Evolutionary conservation across 2,113 vertebrate species (phyloP), one percentile per base, ranked within the genome.

Genomic region (Notothenia rossii): DNA sequence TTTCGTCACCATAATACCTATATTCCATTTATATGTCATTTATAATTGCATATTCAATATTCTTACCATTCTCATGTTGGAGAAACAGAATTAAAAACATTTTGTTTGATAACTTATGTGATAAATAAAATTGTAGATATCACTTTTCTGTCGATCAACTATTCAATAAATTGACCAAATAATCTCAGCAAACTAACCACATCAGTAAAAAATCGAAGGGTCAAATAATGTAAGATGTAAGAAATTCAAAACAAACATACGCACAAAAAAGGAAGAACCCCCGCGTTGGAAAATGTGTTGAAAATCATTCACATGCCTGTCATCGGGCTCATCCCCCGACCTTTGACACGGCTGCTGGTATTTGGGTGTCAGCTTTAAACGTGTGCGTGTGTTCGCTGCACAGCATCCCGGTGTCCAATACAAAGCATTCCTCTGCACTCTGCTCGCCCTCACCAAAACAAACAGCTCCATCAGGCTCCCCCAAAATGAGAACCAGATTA

Each of bases 401-500:
- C 71, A 54, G 81, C 72, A 77, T 85, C 81, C 82, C 59, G 36
- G 72, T 85, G 84, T 84, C 83, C 83, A 77, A 84, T 86, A 87
- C 73, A 87, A 85, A 89, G 83, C 89, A 87, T 91, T 93, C 91
- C 87, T 90, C 80, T 20, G 72, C 79, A 67, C 89, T 88, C 82
- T 78, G 86, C 81, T 86, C 79, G 56, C 73, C 60, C 88, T 87
- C 89, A 88, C 83, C 88, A 93, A 93, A 93, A 92, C 90, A 91
- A 93, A 94, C 88, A 85, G 67, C 86, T 89, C 87, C 88, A 86
- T 86, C 87, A 88, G 88, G 85, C 68, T 84, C 80, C 89, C 29
- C 36, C 79, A 43, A 93, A 89, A 93, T 85, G 86, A 91, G 88
- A 88, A 90, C 83, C 92, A 92, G 92, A 94, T 90, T 88, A 87